These are phyloP conservation scores for Nebria salina DNA, from an alignment of 2,888 invertebrate genomes.

Conservation along the genomic window DNA sequence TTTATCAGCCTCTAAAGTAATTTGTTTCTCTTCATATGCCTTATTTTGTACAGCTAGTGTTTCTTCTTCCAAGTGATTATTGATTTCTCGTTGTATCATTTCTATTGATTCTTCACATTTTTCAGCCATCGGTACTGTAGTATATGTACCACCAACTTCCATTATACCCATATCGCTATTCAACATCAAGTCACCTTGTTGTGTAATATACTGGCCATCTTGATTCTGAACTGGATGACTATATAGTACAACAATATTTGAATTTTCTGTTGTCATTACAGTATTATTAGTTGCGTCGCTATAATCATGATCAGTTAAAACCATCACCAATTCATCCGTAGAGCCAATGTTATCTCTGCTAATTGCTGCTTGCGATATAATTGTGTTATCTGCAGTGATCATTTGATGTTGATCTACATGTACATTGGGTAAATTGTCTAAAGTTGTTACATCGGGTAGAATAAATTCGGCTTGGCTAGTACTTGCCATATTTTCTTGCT, in stretches of 20 bases:
- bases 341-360: slow-evolving; percentile 63
- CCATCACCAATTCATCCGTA: slow-evolving; percentile 72
- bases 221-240: slow-evolving; percentile 69
- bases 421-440: slow-evolving; percentile 57
- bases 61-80: slow-evolving; percentile 52
- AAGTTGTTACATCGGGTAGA: slow-evolving; percentile 59
- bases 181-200: slow-evolving; percentile 62
- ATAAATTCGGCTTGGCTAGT: slow-evolving; percentile 57
- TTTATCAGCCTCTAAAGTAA: not conserved
- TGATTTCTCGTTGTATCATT: slow-evolving; percentile 61
- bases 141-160: slow-evolving; percentile 39
- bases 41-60: not conserved
- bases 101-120: slow-evolving; percentile 59
- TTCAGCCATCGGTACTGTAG: slow-evolving; percentile 7
- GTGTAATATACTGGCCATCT: slow-evolving; percentile 66
- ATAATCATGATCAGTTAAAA: slow-evolving; percentile 69
- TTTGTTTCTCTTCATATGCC: not conserved
- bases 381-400: slow-evolving; percentile 51
- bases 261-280: slow-evolving; percentile 64
- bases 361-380: slow-evolving; percentile 56
- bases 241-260: slow-evolving; percentile 72
- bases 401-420: slow-evolving; percentile 58
- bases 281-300: slow-evolving; percentile 65
- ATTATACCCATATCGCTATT: slow-evolving; percentile 59
- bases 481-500: slow-evolving; percentile 49